Percentiles rank a stretch among this genome's conserved stretches.
phyloP scores from a whole-genome alignment of 2,888 invertebrate species.

The Alloscopus bannaensis region DNA sequence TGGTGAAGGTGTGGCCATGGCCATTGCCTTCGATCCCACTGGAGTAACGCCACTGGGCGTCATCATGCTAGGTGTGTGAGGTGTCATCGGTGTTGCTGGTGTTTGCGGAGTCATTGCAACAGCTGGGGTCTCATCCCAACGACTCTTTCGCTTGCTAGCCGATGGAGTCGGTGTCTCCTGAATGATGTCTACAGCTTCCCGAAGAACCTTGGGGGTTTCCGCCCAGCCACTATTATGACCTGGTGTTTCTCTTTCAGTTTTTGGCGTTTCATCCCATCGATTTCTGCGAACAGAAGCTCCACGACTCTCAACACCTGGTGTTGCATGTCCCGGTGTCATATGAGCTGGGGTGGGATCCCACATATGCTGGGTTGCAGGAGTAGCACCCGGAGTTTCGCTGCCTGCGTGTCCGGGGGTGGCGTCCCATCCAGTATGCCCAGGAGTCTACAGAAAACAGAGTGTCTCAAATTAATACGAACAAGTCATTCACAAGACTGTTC shows the following conservation, averaged over 20 bases:
- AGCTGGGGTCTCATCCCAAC: conserved; percentile 99
- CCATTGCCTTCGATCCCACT: conserved; percentile 97
- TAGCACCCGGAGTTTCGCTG: conserved; percentile 93
- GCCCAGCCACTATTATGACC: conserved; percentile 99
- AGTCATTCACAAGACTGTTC: not conserved
- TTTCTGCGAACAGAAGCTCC: conserved; percentile 87
- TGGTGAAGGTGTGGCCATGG: conserved; percentile 98
- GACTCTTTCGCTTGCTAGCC: conserved; percentile 94
- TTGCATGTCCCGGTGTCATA: conserved; percentile 89
- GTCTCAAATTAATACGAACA: not conserved
- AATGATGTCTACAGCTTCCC: conserved; percentile 83
- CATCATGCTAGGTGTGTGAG: conserved; percentile 83
- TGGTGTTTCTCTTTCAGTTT: conserved; percentile 97
- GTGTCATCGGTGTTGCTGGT: conserved; percentile 82
- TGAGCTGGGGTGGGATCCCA: conserved; percentile 99
- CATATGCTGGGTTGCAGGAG: conserved; percentile 91
- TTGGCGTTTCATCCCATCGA: conserved; percentile 99
- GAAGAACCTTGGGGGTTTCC: conserved; percentile 97
- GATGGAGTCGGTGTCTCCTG: conserved; percentile 89
- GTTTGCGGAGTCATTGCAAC: conserved; percentile 79
- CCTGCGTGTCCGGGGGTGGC: conserved; percentile 90
- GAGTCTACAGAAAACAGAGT: conserved; percentile 79
- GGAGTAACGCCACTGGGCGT: conserved; percentile 92
- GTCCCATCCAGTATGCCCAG: conserved; percentile 91
- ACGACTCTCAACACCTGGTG: conserved; percentile 84